Evolutionary conservation across 2,797 vertebrate genomes (phyloP), one percentile per base, ranked within the genome.

Genomic region (Acrossocheilus fasciatus): DNA sequence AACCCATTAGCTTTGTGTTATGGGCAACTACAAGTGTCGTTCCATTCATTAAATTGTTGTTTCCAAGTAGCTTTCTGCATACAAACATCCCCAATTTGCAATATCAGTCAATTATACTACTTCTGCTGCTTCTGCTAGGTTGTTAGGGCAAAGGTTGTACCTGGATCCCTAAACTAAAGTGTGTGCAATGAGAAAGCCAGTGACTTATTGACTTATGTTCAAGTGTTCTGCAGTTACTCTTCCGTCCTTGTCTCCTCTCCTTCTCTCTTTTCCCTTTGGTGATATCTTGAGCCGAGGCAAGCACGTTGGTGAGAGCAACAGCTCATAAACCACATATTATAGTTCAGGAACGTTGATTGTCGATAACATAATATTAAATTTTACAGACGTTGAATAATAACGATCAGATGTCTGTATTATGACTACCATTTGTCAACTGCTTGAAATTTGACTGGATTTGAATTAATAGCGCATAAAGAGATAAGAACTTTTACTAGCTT

Each of bases 161-260:
- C 94, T 94, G 95, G 95, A 96, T 96, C 96, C 95, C 91, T 96
- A 94, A 96, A 96, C 93, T 96, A 95, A 95, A 96, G 95, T 96
- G 95, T 96, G 95, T 94, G 94, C 95, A 93, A 91, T 88, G 92
- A 92, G 91, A 91, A 83, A 91, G 87, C 88, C 87, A 87, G 86
- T 89, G 92, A 87, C 23, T 68, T 72, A 68, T 54, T 59, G 59
- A 72, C 50, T 69, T 52, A 11, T 73, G 81, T 83, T 54, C 23
- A 79, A 41, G 36, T 36, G 69, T 68, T 81, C 52, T 69, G 47
- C 68, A 86, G 57, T 83, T 81, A 66, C 59, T 79, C 76, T 76
- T 81, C 70, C 59, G 57, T 82, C 85, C 72, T 84, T 64, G 74
- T 87, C 66, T 80, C 69, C 64, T 78, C 59, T 89, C 47, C 83